A percentile compares a stretch with the other conserved stretches of the same genome.
These are phyloP conservation scores for Lasioglossum zephyrum DNA, from an alignment of 2,888 invertebrate genomes.

Conservation along the genomic window DNA sequence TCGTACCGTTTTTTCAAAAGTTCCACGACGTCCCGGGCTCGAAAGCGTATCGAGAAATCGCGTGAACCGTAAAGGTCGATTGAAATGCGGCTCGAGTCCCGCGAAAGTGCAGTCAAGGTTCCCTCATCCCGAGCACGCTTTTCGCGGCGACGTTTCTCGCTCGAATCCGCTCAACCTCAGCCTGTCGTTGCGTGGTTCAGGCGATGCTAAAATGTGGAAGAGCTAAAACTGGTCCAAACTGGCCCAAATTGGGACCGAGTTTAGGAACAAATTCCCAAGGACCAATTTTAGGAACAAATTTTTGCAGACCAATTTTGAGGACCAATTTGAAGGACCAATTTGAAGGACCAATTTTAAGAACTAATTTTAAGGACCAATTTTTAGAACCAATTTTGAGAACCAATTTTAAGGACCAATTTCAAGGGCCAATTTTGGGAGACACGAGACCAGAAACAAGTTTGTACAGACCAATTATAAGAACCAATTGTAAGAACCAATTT, in stretches of 20 bases:
- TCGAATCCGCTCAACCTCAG: not conserved
- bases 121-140: constrained; percentile 39
- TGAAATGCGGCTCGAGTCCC: constrained; percentile 79
- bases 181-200: not conserved
- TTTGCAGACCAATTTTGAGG: no score
- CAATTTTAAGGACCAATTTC: no score
- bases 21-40: constrained; percentile 11
- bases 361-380: no score
- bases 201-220: not conserved
- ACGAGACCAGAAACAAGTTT: no score
- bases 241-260: not conserved
- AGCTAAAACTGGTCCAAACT: not conserved
- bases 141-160: constrained; percentile 25
- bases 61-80: constrained; percentile 68
- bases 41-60: constrained; percentile 63
- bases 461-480: no score
- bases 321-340: no score
- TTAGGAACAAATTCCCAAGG: no score
- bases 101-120: constrained; percentile 79
- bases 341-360: no score
- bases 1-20: constrained; percentile 6
- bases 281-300: no score
- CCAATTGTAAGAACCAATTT: no score
- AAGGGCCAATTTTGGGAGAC: no score
- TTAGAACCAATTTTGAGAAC: no score